Percentiles rank a stretch among this genome's conserved stretches.
Evolutionary conservation across 1,140 invertebrate species (phyloP).

Genomic region (Bombus superbus): DNA sequence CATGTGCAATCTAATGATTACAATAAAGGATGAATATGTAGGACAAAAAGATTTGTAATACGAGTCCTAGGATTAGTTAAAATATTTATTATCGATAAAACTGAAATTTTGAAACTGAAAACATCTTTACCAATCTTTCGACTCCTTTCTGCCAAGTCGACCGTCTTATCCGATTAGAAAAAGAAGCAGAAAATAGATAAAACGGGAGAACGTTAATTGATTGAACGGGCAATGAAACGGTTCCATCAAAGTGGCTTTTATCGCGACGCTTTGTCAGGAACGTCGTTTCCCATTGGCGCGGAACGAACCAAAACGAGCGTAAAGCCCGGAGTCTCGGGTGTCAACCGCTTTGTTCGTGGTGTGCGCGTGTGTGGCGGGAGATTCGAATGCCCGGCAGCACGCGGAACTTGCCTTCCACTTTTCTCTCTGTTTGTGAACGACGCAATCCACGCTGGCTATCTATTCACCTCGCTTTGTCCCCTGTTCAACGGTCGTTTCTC

Average conservation of each 20-base stretch:
- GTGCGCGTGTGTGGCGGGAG: conserved; percentile 9
- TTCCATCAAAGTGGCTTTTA: conserved; percentile 31
- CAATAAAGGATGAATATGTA: too few species aligned
- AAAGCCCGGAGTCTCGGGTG: neutral
- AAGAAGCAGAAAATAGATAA: neutral
- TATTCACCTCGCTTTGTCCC: neutral
- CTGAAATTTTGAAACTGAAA: too few species aligned
- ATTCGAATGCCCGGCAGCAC: conserved; percentile 31
- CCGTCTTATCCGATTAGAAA: neutral
- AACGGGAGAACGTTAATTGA: neutral
- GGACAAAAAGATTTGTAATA: too few species aligned
- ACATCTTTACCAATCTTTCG: too few species aligned
- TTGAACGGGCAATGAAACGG: neutral
- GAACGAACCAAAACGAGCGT: conserved; percentile 35
- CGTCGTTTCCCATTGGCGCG: conserved; percentile 14
- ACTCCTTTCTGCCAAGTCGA: too few species aligned
- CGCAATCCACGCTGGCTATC: neutral
- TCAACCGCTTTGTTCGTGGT: conserved; percentile 12
- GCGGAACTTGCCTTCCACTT: neutral
- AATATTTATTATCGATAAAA: too few species aligned
- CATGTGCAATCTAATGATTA: too few species aligned
- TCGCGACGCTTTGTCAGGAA: conserved; percentile 3
- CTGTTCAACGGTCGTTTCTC: neutral
- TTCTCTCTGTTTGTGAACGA: conserved; percentile 4
- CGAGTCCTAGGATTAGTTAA: too few species aligned